Evolutionary conservation across 2,888 invertebrate genomes (phyloP).

Genomic region (Tipula helvola): DNA sequence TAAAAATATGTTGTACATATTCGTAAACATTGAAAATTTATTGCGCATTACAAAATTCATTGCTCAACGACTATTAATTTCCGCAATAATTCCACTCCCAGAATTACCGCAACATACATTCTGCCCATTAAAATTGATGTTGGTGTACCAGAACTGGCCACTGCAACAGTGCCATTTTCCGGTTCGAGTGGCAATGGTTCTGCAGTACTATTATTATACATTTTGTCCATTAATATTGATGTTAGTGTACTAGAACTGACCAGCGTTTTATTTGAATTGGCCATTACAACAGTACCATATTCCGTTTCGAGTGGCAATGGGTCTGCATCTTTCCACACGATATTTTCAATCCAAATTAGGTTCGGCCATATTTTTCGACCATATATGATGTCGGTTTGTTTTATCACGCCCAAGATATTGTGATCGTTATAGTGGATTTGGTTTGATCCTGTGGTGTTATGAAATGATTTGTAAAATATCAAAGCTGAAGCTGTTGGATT

Average conservation of each 20-base stretch:
- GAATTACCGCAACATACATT: slow-evolving; percentile 40
- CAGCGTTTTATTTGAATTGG: background rate
- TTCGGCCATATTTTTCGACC: background rate
- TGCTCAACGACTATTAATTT: slow-evolving; percentile 6
- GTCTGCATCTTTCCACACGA: background rate
- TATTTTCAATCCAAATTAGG: background rate
- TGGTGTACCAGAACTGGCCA: no score
- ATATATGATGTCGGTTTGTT: background rate
- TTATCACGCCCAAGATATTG: background rate
- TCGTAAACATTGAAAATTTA: background rate
- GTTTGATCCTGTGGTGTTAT: background rate
- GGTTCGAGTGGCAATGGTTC: no score
- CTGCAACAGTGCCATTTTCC: no score
- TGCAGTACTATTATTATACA: no score
- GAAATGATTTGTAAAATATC: background rate
- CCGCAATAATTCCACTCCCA: slow-evolving; percentile 37
- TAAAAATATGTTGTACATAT: background rate
- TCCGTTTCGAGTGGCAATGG: background rate
- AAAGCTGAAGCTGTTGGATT: background rate
- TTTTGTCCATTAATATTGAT: background rate
- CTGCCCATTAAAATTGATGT: no score
- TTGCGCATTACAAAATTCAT: background rate
- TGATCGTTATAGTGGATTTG: no score
- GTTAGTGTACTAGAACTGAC: background rate
- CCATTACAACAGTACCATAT: background rate